These are phyloP conservation scores for Neogobius melanostomus DNA, from an alignment of 2,113 vertebrate species.

Conservation along the genomic window DNA sequence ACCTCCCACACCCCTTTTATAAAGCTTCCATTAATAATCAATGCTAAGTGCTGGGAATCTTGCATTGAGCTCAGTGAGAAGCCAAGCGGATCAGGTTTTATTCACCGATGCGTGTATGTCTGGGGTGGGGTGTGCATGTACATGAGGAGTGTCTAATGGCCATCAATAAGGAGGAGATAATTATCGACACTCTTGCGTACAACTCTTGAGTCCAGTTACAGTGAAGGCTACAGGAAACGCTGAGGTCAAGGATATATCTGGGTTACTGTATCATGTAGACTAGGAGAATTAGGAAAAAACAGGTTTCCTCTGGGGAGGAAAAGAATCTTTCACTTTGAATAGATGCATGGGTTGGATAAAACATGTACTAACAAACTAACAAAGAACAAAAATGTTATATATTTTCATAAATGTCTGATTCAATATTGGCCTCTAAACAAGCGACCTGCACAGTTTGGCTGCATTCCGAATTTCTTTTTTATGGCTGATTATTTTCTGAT, in stretches of 20 bases:
- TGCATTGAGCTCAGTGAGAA: conserved; percentile 41
- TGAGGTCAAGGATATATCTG: conserved; percentile 14
- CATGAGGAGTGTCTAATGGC: conserved; percentile 42
- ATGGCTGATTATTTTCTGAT: too few species aligned
- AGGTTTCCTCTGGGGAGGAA: too few species aligned
- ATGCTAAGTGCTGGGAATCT: conserved; percentile 72
- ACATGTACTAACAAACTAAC: too few species aligned
- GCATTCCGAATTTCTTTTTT: too few species aligned
- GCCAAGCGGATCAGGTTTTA: conserved; percentile 42
- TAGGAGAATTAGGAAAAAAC: not conserved
- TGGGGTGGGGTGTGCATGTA: conserved; percentile 23
- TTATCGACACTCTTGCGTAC: conserved; percentile 49
- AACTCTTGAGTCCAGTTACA: conserved; percentile 32
- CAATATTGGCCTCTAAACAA: too few species aligned
- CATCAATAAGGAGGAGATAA: conserved; percentile 57
- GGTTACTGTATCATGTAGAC: not conserved
- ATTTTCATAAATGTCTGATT: too few species aligned
- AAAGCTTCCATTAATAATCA: conserved; percentile 72
- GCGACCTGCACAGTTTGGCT: too few species aligned
- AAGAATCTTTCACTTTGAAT: too few species aligned
- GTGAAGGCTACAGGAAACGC: conserved; percentile 43
- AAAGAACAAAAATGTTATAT: too few species aligned
- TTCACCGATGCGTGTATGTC: not conserved
- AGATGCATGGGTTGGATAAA: too few species aligned
- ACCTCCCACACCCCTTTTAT: conserved; percentile 40